Percentiles rank a stretch among this genome's conserved stretches.
Conservation (phyloP, 2,797 vertebrate species). For the Arnoldichthys spilopterus region DNA sequence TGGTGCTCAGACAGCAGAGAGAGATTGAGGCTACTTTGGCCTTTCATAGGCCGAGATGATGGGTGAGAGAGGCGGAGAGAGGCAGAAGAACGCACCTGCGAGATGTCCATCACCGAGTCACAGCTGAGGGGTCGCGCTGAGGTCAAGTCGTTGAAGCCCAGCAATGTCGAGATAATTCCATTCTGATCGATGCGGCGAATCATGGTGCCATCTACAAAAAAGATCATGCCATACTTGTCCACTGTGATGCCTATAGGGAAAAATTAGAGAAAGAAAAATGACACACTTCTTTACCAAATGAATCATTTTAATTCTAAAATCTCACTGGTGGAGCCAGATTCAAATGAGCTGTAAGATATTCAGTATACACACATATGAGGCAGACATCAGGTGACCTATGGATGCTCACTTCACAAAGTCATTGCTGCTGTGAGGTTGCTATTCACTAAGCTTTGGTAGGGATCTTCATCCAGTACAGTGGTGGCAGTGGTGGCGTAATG, state of each 20-base stretch:
- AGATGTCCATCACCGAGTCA: slow-evolving; percentile 98
- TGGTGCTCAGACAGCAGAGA: slow-evolving; percentile 18
- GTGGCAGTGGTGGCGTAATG: no score
- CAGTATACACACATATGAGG: not conserved
- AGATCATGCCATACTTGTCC: slow-evolving; percentile 94
- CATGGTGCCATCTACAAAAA: slow-evolving; percentile 98
- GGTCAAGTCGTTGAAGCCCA: slow-evolving; percentile 97
- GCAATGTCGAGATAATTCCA: slow-evolving; percentile 93
- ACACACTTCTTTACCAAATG: not conserved
- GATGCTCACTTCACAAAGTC: no score
- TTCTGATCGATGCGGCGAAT: slow-evolving; percentile 96
- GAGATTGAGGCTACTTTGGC: slow-evolving; percentile 26
- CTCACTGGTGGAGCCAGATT: not conserved
- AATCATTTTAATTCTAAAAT: not conserved
- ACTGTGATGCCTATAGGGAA: slow-evolving; percentile 72
- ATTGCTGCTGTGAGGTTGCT: no score
- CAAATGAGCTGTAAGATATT: not conserved
- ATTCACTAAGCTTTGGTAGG: no score
- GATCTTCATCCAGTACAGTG: no score
- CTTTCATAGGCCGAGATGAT: slow-evolving; percentile 30
- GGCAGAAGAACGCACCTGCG: slow-evolving; percentile 82
- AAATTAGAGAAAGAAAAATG: slow-evolving; percentile 3
- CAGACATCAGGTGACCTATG: no score
- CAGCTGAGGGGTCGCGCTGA: slow-evolving; percentile 96
- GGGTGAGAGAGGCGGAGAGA: slow-evolving; percentile 28